These are phyloP conservation scores for Gephyroberyx darwinii DNA, from an alignment of 2,797 vertebrate genomes.

Conservation along the genomic window DNA sequence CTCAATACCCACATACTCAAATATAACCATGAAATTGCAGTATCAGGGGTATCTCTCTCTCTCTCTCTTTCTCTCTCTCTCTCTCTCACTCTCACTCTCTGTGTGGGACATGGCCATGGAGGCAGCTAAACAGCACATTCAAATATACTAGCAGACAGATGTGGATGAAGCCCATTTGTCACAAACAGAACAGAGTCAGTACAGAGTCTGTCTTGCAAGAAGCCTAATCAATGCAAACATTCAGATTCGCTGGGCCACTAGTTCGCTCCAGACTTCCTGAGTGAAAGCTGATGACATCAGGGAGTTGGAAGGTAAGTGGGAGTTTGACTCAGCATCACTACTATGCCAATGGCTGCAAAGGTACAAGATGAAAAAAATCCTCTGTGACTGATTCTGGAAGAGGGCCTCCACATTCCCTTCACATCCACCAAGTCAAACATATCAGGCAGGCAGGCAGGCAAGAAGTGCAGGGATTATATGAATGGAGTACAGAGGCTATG, in stretches of 20 bases:
- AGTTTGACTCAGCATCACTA: slow-evolving; percentile 32
- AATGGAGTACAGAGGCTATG: slow-evolving; percentile 26
- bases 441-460: slow-evolving; percentile 14
- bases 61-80: slow-evolving; percentile 2
- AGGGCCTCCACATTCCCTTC: slow-evolving; percentile 38
- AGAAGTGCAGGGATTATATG: slow-evolving; percentile 22
- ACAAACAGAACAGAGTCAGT: background rate
- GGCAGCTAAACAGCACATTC: background rate
- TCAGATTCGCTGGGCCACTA: background rate
- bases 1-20: slow-evolving; percentile 25
- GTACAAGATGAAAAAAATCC: slow-evolving; percentile 37
- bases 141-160: background rate
- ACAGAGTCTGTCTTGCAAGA: slow-evolving; percentile 5
- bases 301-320: slow-evolving; percentile 38
- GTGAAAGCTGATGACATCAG: slow-evolving; percentile 53
- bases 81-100: background rate
- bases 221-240: slow-evolving; percentile 21
- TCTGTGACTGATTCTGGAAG: slow-evolving; percentile 29
- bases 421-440: slow-evolving; percentile 48
- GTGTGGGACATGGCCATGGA: slow-evolving; percentile 16
- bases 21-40: slow-evolving; percentile 44
- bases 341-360: slow-evolving; percentile 27
- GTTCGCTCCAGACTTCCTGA: slow-evolving; percentile 21
- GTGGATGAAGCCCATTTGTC: background rate
- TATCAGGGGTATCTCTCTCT: slow-evolving; percentile 1